These are phyloP conservation scores for Heterodera schachtii DNA, from an alignment of 1,140 invertebrate species.

Conservation along the genomic window DNA sequence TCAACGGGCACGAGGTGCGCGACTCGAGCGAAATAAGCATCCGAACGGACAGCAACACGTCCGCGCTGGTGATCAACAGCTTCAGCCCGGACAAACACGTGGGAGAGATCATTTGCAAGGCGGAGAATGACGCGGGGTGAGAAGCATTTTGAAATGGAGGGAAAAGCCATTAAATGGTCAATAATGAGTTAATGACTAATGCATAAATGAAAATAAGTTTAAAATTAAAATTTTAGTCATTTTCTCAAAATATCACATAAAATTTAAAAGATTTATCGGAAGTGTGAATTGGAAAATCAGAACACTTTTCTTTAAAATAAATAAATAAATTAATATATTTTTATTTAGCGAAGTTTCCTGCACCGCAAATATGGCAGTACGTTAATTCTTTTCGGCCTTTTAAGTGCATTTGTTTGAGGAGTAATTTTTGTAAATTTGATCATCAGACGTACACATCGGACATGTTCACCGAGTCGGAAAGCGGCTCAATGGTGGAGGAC, in stretches of 20 bases:
- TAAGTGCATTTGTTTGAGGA: neutral
- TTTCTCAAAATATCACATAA: too few relatives aligned
- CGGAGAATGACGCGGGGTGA: constrained; percentile 68
- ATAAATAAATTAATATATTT: neutral
- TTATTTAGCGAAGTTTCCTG: constrained; percentile 65
- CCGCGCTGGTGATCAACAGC: constrained; percentile 61
- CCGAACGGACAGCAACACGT: constrained; percentile 57
- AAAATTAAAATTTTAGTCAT: too few relatives aligned
- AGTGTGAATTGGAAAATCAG: too few relatives aligned
- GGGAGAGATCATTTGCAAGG: constrained; percentile 69
- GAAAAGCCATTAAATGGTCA: too few relatives aligned
- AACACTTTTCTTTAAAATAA: too few relatives aligned
- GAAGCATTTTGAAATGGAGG: neutral
- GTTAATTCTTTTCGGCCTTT: neutral
- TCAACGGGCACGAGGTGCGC: constrained; percentile 65
- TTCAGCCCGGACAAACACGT: constrained; percentile 67
- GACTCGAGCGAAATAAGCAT: constrained; percentile 34
- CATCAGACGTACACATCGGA: constrained; percentile 60
- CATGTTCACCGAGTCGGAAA: constrained; percentile 65
- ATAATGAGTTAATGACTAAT: too few relatives aligned
- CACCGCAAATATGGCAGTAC: constrained; percentile 62
- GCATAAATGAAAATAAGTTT: too few relatives aligned
- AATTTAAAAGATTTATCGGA: too few relatives aligned
- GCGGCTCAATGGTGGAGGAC: constrained; percentile 53
- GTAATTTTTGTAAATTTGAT: neutral